These are phyloP conservation scores for Hermaeophaga mercurialis DNA, from an alignment of 2,888 invertebrate species.

Conservation along the genomic window DNA sequence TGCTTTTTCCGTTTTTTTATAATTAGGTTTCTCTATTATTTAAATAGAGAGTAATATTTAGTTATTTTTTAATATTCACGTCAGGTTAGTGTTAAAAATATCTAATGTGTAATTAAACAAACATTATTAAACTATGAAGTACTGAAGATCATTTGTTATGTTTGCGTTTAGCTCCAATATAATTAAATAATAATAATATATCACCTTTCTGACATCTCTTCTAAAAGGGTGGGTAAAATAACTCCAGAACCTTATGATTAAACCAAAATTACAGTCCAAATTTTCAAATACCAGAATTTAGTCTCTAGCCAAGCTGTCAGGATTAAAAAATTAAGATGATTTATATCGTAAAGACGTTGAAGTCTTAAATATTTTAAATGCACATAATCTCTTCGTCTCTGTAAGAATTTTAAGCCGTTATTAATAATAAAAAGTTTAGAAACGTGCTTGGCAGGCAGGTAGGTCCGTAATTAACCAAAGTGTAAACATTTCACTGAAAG, in stretches of 20 bases:
- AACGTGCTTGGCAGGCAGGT: neutral
- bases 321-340: constrained; percentile 4
- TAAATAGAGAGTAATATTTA: too few relatives aligned
- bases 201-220: constrained; percentile 17
- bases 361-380: neutral
- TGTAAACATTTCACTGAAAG: constrained; percentile 13
- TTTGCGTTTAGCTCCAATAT: neutral
- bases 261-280: neutral
- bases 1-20: too few relatives aligned
- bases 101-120: too few relatives aligned
- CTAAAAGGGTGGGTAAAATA: constrained; percentile 9
- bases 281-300: constrained; percentile 11
- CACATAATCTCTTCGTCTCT: neutral
- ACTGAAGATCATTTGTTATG: too few relatives aligned
- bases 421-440: neutral
- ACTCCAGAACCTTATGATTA: constrained; percentile 15
- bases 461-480: neutral
- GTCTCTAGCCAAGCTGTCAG: neutral
- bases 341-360: neutral
- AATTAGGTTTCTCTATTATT: too few relatives aligned
- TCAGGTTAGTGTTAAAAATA: too few relatives aligned
- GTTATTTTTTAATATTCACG: too few relatives aligned
- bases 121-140: too few relatives aligned
- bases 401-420: constrained; percentile 5
- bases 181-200: constrained; percentile 1